Conservation (phyloP, 1,140 invertebrate genomes). For the Magallana gigas region DNA sequence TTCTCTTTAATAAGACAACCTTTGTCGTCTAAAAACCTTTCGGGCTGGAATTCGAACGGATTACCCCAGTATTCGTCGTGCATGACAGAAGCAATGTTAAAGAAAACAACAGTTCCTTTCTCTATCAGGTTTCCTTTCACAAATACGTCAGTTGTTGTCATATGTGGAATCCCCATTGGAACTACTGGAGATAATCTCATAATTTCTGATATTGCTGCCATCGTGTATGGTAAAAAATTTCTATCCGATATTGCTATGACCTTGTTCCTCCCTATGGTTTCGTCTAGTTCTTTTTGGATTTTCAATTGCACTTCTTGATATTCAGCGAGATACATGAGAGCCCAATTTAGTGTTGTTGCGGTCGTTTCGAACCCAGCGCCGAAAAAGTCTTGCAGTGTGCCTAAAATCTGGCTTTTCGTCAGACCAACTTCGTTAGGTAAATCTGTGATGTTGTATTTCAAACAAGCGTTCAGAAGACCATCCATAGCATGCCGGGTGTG, state of each 20-base stretch:
- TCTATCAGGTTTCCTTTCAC: conserved; percentile 74
- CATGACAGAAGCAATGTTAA: conserved; percentile 70
- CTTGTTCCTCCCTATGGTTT: conserved; percentile 43
- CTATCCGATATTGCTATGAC: conserved; percentile 35
- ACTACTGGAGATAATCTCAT: conserved; percentile 44
- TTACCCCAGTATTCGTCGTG: conserved; percentile 83
- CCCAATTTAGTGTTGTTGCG: conserved; percentile 85
- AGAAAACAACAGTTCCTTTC: conserved; percentile 70
- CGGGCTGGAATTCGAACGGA: conserved; percentile 87
- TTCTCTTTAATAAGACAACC: conserved; percentile 79
- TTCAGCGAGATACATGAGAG: conserved; percentile 46
- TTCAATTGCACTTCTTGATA: conserved; percentile 52
- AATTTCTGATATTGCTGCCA: conserved; percentile 50
- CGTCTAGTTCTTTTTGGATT: conserved; percentile 49
- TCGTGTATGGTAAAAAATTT: conserved; percentile 41
- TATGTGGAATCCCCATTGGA: conserved; percentile 75
- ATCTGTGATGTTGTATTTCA: conserved; percentile 13
- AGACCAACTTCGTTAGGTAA: neutral
- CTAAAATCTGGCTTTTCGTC: conserved; percentile 8
- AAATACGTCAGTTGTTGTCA: conserved; percentile 58
- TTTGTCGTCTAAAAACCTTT: conserved; percentile 86
- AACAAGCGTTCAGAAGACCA: conserved; percentile 30
- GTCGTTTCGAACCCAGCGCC: conserved; percentile 94
- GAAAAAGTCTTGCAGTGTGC: conserved; percentile 84
- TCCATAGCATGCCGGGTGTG: conserved; percentile 46